These are phyloP conservation scores for Poicephalus meyeri DNA, from an alignment of 2,113 vertebrate genomes.

Conservation along the genomic window DNA sequence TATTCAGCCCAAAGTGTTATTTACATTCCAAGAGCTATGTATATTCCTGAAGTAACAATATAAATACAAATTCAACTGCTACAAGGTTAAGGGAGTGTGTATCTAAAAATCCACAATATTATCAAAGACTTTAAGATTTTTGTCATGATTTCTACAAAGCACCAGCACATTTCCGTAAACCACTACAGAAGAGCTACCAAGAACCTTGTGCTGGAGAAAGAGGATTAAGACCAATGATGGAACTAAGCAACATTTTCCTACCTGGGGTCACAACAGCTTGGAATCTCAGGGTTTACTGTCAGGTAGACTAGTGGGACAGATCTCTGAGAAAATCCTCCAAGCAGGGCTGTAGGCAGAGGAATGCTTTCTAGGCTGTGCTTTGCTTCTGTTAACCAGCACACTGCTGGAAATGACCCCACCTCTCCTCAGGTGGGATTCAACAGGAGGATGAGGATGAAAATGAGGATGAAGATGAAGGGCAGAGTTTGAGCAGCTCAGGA, in stretches of 20 bases:
- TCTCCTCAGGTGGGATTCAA: not conserved
- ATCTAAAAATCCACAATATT: not conserved
- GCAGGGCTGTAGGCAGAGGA: rapidly evolving
- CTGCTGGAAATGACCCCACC: rapidly evolving
- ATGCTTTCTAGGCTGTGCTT: rapidly evolving
- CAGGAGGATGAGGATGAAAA: not conserved
- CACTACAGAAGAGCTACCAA: not conserved
- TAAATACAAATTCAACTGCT: not conserved
- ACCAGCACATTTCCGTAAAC: not conserved
- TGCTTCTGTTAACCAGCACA: not conserved
- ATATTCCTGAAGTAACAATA: not conserved
- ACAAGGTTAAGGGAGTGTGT: not conserved
- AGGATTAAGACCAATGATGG: rapidly evolving
- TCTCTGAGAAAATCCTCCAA: rapidly evolving
- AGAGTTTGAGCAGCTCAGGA: not conserved
- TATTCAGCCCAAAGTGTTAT: not conserved
- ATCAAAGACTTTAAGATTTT: not conserved
- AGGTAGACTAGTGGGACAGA: rapidly evolving
- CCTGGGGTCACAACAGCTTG: rapidly evolving
- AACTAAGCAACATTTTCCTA: not conserved
- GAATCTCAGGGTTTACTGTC: rapidly evolving
- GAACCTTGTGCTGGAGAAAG: rapidly evolving
- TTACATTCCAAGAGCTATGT: not conserved
- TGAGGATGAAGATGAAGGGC: not conserved
- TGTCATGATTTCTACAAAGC: not conserved